phyloP scores from a whole-genome alignment of 2,888 invertebrate genomes.

The Pheosia tremula region DNA sequence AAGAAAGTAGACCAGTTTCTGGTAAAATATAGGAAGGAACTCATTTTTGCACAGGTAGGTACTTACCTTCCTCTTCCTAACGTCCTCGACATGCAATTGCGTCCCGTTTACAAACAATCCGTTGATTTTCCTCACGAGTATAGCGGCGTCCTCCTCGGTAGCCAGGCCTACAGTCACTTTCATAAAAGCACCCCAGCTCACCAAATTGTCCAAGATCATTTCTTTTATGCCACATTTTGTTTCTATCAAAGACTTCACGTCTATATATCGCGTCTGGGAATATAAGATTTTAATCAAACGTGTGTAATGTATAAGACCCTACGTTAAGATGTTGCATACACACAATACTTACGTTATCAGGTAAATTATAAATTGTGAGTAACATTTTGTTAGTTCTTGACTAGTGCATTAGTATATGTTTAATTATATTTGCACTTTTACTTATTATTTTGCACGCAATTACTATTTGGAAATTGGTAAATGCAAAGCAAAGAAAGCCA shows the following conservation, averaged over 20 bases:
- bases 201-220: constrained; percentile 50
- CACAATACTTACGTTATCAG: constrained; percentile 7
- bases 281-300: neutral
- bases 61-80: constrained; percentile 42
- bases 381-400: constrained; percentile 5
- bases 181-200: constrained; percentile 33
- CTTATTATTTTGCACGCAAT: too few species aligned
- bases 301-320: too few species aligned
- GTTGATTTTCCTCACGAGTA: constrained; percentile 45
- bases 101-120: constrained; percentile 42
- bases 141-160: constrained; percentile 49
- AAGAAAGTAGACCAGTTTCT: too few species aligned
- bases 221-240: constrained; percentile 48
- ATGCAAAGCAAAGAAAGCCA: too few species aligned
- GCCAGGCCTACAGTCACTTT: constrained; percentile 53
- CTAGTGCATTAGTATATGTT: neutral
- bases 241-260: constrained; percentile 48
- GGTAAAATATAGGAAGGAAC: too few species aligned
- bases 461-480: too few species aligned
- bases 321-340: neutral
- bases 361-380: constrained; percentile 29
- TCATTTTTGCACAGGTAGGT: too few species aligned
- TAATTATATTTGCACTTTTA: too few species aligned
- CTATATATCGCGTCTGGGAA: constrained; percentile 40
- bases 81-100: constrained; percentile 46